Conservation (phyloP, 2,888 invertebrate species). For the Acleris sparsana region DNA sequence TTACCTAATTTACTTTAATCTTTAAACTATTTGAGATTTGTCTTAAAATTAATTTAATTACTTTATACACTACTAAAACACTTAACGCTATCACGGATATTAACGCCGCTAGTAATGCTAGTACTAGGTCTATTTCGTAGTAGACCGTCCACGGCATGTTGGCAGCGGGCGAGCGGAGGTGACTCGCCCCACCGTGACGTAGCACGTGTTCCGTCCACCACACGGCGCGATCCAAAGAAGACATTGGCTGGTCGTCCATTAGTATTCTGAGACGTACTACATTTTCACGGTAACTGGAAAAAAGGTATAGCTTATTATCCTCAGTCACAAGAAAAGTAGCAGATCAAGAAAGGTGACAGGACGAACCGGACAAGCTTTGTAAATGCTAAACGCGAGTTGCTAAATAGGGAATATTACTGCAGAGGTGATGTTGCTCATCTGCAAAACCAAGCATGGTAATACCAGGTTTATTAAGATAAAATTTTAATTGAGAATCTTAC, state of each 20-base stretch:
- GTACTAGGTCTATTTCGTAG: slow-evolving; percentile 44
- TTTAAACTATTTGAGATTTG: too few species aligned
- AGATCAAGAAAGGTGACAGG: too few species aligned
- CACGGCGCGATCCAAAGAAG: slow-evolving; percentile 48
- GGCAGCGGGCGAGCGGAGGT: slow-evolving; percentile 49
- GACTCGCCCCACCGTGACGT: slow-evolving; percentile 48
- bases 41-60: background rate
- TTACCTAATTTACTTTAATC: too few species aligned
- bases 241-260: slow-evolving; percentile 9
- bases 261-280: slow-evolving; percentile 1
- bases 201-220: slow-evolving; percentile 58
- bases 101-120: slow-evolving; percentile 9
- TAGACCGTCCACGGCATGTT: slow-evolving; percentile 45
- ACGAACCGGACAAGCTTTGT: too few species aligned
- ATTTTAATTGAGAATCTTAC: too few species aligned
- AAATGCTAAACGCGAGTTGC: too few species aligned
- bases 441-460: too few species aligned
- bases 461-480: too few species aligned
- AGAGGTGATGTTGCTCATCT: too few species aligned
- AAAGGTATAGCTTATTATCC: slow-evolving; percentile 5
- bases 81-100: background rate
- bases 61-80: background rate
- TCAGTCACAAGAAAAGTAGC: too few species aligned
- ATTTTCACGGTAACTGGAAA: slow-evolving; percentile 43
- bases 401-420: too few species aligned